Evolutionary conservation across 2,113 vertebrate species (phyloP).

Genomic region (Epinephelus fuscoguttatus): DNA sequence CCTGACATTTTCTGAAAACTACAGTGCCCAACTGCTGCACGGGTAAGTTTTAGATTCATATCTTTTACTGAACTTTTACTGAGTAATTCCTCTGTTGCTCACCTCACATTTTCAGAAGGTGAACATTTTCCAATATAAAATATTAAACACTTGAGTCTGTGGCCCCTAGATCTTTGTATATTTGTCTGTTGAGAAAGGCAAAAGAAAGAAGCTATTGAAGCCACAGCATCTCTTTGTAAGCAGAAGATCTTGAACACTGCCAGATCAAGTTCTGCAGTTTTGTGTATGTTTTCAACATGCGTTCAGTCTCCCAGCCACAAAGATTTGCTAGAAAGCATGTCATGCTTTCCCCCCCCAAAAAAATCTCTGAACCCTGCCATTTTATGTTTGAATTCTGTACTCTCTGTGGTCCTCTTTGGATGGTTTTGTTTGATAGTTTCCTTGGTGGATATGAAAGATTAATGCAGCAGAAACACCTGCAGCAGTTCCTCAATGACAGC

Average conservation of each 20-base stretch:
- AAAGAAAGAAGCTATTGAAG: conserved; percentile 9
- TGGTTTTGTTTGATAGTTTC: conserved; percentile 78
- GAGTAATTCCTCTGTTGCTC: neutral
- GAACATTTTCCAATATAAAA: neutral
- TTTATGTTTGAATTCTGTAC: conserved; percentile 53
- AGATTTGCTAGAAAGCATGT: conserved; percentile 73
- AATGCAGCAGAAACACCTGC: conserved; percentile 81
- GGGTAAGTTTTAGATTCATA: neutral
- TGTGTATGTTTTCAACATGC: conserved; percentile 36
- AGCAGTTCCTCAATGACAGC: conserved; percentile 82
- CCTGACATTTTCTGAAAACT: neutral
- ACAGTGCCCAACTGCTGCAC: neutral
- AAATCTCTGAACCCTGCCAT: conserved; percentile 60
- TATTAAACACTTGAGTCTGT: no score
- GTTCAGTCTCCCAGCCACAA: conserved; percentile 32
- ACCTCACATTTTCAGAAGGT: neutral
- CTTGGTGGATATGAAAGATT: conserved; percentile 80
- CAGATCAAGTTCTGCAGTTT: conserved; percentile 9
- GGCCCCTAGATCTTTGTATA: neutral
- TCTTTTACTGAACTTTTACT: neutral
- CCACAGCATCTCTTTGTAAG: conserved; percentile 32
- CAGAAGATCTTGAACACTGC: conserved; percentile 24
- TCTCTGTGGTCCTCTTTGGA: conserved; percentile 74
- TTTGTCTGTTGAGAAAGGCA: conserved; percentile 6
- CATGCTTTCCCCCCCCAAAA: neutral